Conservation (phyloP, 2,797 vertebrate species). For the Silurus aristotelis region DNA sequence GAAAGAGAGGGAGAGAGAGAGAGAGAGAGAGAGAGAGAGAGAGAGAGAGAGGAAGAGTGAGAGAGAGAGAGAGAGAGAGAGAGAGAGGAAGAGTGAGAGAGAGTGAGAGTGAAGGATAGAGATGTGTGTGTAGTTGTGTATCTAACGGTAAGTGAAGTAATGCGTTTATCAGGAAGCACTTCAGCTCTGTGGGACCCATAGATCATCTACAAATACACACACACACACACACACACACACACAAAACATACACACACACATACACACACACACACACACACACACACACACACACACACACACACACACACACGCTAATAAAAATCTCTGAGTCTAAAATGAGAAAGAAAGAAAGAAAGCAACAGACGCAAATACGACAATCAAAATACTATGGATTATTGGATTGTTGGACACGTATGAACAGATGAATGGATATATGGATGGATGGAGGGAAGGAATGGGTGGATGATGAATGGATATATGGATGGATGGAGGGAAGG, state of each 20-base stretch:
- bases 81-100: constrained; percentile 19
- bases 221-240: not conserved
- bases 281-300: constrained; percentile 4
- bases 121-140: constrained; percentile 18
- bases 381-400: not conserved
- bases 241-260: constrained; percentile 17
- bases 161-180: constrained; percentile 35
- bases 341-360: not conserved
- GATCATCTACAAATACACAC: constrained; percentile 21
- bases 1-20: too few species aligned
- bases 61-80: constrained; percentile 17
- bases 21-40: too few species aligned
- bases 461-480: too few species aligned
- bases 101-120: constrained; percentile 16
- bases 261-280: not conserved
- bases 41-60: not conserved
- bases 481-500: too few species aligned
- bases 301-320: constrained; percentile 5
- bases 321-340: not conserved
- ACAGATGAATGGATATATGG: too few species aligned
- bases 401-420: too few species aligned
- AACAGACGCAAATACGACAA: not conserved
- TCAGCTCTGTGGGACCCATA: constrained; percentile 6
- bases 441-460: too few species aligned
- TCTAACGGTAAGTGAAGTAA: constrained; percentile 24